A percentile compares a stretch with the other conserved stretches of the same genome.
Evolutionary conservation across 2,113 vertebrate genomes (phyloP).

Genomic region (Poicephalus meyeri): DNA sequence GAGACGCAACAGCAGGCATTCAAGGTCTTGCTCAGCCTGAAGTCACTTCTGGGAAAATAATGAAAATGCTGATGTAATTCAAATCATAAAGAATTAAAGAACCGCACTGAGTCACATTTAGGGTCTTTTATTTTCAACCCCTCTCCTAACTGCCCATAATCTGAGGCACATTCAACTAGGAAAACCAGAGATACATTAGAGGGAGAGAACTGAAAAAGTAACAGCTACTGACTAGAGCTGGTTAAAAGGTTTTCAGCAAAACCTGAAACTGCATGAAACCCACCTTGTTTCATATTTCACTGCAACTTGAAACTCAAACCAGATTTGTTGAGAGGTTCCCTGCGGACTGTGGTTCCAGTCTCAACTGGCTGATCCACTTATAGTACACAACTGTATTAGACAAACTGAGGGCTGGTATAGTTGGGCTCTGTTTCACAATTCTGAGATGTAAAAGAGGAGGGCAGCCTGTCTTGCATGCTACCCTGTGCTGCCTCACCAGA

Average conservation of each 20-base stretch:
- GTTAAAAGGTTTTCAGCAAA: constrained; percentile 40
- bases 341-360: constrained; percentile 13
- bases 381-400: background rate
- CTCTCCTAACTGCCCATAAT: background rate
- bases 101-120: background rate
- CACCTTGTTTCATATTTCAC: constrained; percentile 17
- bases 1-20: background rate
- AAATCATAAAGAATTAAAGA: constrained; percentile 65
- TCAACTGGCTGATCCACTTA: constrained; percentile 30
- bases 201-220: background rate
- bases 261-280: constrained; percentile 5
- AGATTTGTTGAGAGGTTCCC: constrained; percentile 45
- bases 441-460: background rate
- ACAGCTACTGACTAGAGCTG: constrained; percentile 12
- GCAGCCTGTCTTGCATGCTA: background rate
- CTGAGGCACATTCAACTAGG: background rate
- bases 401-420: background rate
- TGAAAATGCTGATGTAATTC: constrained; percentile 39
- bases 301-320: constrained; percentile 52
- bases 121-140: background rate
- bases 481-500: background rate
- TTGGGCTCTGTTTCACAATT: background rate
- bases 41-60: constrained; percentile 47
- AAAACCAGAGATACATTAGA: background rate
- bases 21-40: constrained; percentile 15